Evolutionary conservation across 1,140 invertebrate genomes (phyloP).

Genomic region (Manduca sexta): DNA sequence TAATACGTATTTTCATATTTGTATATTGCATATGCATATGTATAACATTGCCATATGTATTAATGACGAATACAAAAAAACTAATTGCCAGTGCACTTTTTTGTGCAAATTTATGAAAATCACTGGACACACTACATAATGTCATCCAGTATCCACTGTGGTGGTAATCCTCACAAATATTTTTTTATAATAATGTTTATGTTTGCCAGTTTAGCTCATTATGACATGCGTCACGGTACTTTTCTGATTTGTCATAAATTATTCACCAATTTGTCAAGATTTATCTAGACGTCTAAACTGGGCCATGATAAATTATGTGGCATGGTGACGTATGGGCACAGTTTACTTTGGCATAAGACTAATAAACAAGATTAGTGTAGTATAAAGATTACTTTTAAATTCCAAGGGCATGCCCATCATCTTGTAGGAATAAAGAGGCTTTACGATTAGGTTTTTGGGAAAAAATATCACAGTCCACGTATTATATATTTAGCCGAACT

Average conservation of each 20-base stretch:
- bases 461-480: not conserved
- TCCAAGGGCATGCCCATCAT: not conserved
- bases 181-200: slow-evolving; percentile 29
- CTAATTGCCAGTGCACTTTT: too few species aligned
- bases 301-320: slow-evolving; percentile 34
- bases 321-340: slow-evolving; percentile 2
- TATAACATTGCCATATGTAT: too few species aligned
- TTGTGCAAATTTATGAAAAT: too few species aligned
- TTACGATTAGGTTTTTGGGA: not conserved
- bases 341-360: slow-evolving; percentile 17
- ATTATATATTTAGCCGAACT: too few species aligned
- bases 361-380: slow-evolving; percentile 13
- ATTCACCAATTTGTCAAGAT: slow-evolving; percentile 56
- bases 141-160: too few species aligned
- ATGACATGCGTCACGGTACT: slow-evolving; percentile 47
- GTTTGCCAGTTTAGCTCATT: slow-evolving; percentile 38
- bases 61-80: too few species aligned
- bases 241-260: slow-evolving; percentile 45
- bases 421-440: not conserved
- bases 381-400: not conserved
- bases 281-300: slow-evolving; percentile 51
- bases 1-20: too few species aligned
- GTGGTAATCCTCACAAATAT: too few species aligned
- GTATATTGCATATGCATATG: too few species aligned
- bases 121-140: too few species aligned